These are phyloP conservation scores for Lophura nycthemera DNA, from an alignment of 2,113 vertebrate species.

Conservation along the genomic window DNA sequence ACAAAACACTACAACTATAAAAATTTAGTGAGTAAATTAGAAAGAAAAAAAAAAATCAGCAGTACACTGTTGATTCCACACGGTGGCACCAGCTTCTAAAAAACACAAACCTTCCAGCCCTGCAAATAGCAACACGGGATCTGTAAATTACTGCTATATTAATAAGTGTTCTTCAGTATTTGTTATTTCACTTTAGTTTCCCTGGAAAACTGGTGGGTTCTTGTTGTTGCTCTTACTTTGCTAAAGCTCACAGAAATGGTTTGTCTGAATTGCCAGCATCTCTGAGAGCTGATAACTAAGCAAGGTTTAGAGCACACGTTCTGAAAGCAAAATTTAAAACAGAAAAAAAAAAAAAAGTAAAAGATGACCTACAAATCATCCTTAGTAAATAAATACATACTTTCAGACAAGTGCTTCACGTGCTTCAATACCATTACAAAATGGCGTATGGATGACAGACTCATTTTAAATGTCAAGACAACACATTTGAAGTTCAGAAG, in stretches of 20 bases:
- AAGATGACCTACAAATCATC: background rate
- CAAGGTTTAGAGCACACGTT: background rate
- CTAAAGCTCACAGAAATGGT: background rate
- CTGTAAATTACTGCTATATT: background rate
- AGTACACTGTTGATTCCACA: slow-evolving; percentile 16
- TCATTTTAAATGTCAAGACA: accelerated
- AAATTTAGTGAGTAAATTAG: background rate
- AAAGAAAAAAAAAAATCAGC: background rate
- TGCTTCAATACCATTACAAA: accelerated
- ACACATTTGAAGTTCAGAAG: background rate
- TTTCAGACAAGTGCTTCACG: background rate
- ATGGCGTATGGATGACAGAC: too few relatives aligned
- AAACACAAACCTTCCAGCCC: background rate
- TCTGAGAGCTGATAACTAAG: background rate
- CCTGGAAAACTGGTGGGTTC: background rate
- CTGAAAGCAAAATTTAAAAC: accelerated
- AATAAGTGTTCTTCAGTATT: background rate
- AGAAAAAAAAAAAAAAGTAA: accelerated
- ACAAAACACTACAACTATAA: background rate
- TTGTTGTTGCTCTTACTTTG: background rate
- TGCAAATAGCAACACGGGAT: background rate
- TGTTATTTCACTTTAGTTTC: background rate
- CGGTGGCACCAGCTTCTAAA: slow-evolving; percentile 41
- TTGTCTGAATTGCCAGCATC: background rate
- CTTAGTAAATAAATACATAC: background rate